Percentiles rank a stretch among this genome's conserved stretches.
Evolutionary conservation across 2,113 vertebrate species (phyloP).

Genomic region (Hoplias malabaricus): DNA sequence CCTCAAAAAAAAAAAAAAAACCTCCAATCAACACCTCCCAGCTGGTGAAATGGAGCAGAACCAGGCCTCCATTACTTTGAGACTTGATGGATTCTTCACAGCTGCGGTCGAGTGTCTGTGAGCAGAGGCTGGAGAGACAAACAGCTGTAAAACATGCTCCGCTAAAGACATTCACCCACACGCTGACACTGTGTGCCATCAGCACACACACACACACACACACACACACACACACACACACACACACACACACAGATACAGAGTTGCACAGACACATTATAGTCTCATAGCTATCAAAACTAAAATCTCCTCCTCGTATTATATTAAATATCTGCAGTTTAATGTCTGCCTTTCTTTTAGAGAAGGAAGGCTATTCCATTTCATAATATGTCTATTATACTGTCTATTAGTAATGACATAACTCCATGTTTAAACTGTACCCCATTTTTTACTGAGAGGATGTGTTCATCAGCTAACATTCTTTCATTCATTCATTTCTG

Average conservation of each 20-base stretch:
- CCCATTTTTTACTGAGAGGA: too few relatives aligned
- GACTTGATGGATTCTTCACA: slow-evolving; percentile 73
- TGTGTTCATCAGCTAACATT: too few relatives aligned
- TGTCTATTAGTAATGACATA: too few relatives aligned
- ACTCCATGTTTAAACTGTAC: too few relatives aligned
- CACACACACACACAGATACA: slow-evolving; percentile 16
- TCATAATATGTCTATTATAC: not conserved
- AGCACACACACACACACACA: slow-evolving; percentile 6
- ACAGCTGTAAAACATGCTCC: slow-evolving; percentile 58
- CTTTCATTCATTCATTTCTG: too few relatives aligned
- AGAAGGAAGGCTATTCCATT: not conserved
- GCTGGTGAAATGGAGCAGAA: slow-evolving; percentile 77
- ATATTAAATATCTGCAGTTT: not conserved
- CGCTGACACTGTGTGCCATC: slow-evolving; percentile 34
- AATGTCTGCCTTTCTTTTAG: not conserved
- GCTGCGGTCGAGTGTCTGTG: slow-evolving; percentile 65
- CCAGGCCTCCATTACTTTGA: slow-evolving; percentile 73
- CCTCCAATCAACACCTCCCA: slow-evolving; percentile 68
- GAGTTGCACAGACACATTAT: not conserved
- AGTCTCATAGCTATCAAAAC: not conserved
- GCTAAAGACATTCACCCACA: slow-evolving; percentile 44
- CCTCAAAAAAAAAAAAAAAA: too few relatives aligned
- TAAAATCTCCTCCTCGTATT: not conserved
- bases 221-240: slow-evolving; percentile 19
- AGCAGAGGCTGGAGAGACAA: slow-evolving; percentile 56